Conservation (phyloP, 2,113 vertebrate genomes). For the Caretta caretta region DNA sequence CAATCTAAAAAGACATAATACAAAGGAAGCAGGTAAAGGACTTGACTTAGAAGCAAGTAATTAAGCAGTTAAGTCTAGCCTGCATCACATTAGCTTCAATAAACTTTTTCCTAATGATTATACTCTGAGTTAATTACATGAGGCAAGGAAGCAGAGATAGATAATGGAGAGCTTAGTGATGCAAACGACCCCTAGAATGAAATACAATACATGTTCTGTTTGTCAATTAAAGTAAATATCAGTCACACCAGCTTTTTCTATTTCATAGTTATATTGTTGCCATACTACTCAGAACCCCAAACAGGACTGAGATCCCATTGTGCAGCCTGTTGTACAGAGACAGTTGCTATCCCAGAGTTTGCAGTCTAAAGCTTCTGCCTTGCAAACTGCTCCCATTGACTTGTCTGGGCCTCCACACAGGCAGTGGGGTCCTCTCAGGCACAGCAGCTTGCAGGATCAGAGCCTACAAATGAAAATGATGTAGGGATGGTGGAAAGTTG, state of each 20-base stretch:
- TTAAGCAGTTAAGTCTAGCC: not conserved
- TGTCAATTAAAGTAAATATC: not conserved
- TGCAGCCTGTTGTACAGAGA: not conserved
- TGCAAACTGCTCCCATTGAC: not conserved
- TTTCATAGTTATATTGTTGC: not conserved
- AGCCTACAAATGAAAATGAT: not conserved
- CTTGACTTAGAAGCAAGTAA: not conserved
- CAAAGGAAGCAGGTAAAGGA: not conserved
- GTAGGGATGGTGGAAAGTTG: not conserved
- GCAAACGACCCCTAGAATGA: slow-evolving; percentile 1
- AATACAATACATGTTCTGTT: not conserved
- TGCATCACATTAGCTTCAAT: not conserved
- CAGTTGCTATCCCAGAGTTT: not conserved
- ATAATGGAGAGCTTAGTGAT: not conserved
- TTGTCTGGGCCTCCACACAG: not conserved
- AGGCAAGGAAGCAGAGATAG: not conserved
- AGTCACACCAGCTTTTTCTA: not conserved
- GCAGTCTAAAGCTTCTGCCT: not conserved
- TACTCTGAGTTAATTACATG: not conserved
- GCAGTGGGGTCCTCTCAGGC: not conserved
- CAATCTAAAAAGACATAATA: not conserved
- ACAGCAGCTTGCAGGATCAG: not conserved
- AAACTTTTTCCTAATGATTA: slow-evolving; percentile 11
- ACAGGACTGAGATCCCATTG: not conserved
- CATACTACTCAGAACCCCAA: not conserved